phyloP scores from a whole-genome alignment of 2,888 invertebrate genomes.

The Lasioglossum villosulum region DNA sequence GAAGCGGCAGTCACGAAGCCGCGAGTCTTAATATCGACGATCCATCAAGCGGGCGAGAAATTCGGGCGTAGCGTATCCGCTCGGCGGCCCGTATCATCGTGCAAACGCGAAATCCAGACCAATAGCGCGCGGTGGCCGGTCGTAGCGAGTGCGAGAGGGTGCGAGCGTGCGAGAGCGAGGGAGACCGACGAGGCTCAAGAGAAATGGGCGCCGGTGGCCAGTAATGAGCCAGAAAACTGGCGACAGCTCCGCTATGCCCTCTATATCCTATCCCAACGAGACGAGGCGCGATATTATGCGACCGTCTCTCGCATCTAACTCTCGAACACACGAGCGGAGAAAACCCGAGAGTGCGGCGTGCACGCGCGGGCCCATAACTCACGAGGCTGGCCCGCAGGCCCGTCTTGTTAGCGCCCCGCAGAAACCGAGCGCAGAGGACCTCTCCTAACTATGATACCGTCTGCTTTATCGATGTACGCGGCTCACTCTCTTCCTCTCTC shows the following conservation, averaged over 20 bases:
- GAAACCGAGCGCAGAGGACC: slow-evolving; percentile 68
- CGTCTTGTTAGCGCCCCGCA: slow-evolving; percentile 81
- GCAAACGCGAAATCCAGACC: slow-evolving; percentile 41
- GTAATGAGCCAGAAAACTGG: slow-evolving; percentile 84
- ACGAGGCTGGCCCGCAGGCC: slow-evolving; percentile 76
- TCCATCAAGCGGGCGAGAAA: slow-evolving; percentile 41
- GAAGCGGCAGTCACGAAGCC: slow-evolving; percentile 1
- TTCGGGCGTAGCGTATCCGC: slow-evolving; percentile 34
- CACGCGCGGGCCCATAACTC: slow-evolving; percentile 80
- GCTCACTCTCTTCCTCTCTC: neutral
- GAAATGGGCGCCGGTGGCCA: slow-evolving; percentile 79
- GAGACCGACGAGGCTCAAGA: slow-evolving; percentile 58
- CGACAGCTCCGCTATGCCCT: slow-evolving; percentile 82
- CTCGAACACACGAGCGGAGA: slow-evolving; percentile 19
- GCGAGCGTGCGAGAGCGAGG: slow-evolving; percentile 3
- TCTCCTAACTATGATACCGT: slow-evolving; percentile 76
- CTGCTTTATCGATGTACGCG: slow-evolving; percentile 66
- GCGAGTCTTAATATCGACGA: slow-evolving; percentile 72
- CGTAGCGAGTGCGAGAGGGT: slow-evolving; percentile 10
- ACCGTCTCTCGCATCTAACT: slow-evolving; percentile 43
- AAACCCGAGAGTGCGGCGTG: slow-evolving; percentile 8
- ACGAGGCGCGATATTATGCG: slow-evolving; percentile 68
- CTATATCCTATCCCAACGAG: slow-evolving; percentile 74
- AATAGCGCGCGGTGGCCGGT: slow-evolving; percentile 29
- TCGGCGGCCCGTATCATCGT: slow-evolving; percentile 18